Base-by-base conservation (phyloP, 2,797 vertebrate species). In the Sebastes hubbsi region DNA sequence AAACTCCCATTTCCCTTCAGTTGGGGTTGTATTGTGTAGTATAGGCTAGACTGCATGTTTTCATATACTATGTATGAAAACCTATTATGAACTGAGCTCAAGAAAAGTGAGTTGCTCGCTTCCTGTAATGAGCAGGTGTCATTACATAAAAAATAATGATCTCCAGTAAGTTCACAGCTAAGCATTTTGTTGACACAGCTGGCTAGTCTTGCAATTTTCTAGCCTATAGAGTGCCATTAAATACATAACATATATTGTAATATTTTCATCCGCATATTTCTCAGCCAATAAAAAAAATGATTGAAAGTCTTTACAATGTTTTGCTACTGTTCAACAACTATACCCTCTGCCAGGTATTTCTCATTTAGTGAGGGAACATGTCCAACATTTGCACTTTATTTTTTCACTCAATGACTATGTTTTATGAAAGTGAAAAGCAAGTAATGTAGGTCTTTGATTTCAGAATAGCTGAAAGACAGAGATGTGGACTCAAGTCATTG, bases 1-100 rank as follows among this genome's bases (percentile, higher is more conserved):
- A 80, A 71, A 80, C 49, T 64, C 72, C 82, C 68, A 72, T 68
- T 72, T 79, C 62, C 59, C 80, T 72, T 64, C 29, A 64, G 54
- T 10, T 52, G 74, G 55, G 30, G 65, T 73, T 68, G 34, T 72
- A 10, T 62, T 68, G 49, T 42, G n/a, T 13, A 78, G 25, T 56
- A 20, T 30, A 12, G 12, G 3, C 46, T 20, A 20, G 16, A 49
- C n/a, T 32, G 42, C 12, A 22, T 54, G 13, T 38, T 79, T 84
- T 58, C 20, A 55, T 18, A n/a, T 72, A 10, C 34, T 34, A 36
- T 22, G 3, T 24, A 42, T 63, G 12, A 59, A 34, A 62, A 49
- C 52, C 5, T 62, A 42, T 73, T 54, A 55, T 72, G 55, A 80
- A 20, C 8, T 61, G 30, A 27, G 12, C 25, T 52, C 3, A 79